Base-by-base conservation (phyloP, 1,140 invertebrate genomes). In the Papilio aristodemus region DNA sequence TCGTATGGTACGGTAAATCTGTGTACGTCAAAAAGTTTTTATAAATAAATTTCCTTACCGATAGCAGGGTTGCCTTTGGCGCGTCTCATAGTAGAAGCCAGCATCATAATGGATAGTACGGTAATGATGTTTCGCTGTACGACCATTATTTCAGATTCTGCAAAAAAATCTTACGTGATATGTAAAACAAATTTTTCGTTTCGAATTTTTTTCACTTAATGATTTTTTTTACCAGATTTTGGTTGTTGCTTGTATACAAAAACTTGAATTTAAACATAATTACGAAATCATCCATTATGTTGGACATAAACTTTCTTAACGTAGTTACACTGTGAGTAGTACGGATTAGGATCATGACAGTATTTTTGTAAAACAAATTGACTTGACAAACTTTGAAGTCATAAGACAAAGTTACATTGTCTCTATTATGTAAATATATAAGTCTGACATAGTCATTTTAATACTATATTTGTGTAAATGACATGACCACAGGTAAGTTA, bases 41-140 rank as follows among this genome's bases (percentile, higher is more conserved):
- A 70, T 32, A 6, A 32, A 32, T 2, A 46, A 68, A 62, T 36
- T 46, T 43, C 59, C 78, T 84, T 75, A 87, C 87, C 86, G 37
- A 89, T 88, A 54, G 86, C 87, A 43, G 87, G 87, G 62, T 83
- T 87, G 32, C 80, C 71, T 59, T 71, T 66, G 37, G 76, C 74
- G 46, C 67, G 36, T 10, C 73, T 70, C n/a, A 82, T 43, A 71
- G 59, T 79, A 25, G 60, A 71, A 7, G 83, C 36, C 13, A 83
- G 39, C 11, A 77, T 72, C 19, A 74, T 57, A 38, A 81, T 60
- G 27, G 79, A 68, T 64, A 85, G 71, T 27, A 80, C 17, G 32
- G 77, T 32, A 59, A 83, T 69, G 43, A 71, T 54, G 50, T 78
- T 78, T 67, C 84, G 43, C 67, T 85, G 83, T 68, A 71, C 72